Evolutionary conservation across 2,797 vertebrate species (phyloP).

Genomic region (Threskiornis aethiopicus): DNA sequence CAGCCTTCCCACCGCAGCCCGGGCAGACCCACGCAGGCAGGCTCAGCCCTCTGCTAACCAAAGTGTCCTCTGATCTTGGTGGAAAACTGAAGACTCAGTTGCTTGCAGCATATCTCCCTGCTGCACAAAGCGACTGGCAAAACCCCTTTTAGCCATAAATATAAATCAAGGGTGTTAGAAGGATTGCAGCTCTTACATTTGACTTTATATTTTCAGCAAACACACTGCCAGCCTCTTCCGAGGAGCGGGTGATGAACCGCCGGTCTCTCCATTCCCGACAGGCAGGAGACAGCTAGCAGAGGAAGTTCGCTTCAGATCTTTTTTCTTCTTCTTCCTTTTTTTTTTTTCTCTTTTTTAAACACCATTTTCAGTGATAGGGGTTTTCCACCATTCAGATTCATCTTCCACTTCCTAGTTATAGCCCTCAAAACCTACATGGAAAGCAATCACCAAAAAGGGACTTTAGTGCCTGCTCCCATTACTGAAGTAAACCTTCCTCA

Average conservation of each 20-base stretch:
- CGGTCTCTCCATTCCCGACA: not conserved
- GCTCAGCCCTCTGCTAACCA: not conserved
- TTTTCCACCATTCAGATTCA: conserved; percentile 2
- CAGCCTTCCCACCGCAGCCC: not conserved
- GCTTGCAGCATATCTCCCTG: accelerated
- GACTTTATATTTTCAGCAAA: not conserved
- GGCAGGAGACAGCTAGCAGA: not conserved
- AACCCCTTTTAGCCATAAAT: not conserved
- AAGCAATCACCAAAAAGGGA: not conserved
- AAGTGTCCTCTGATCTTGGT: accelerated
- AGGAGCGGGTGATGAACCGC: not conserved
- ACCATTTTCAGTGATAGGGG: not conserved
- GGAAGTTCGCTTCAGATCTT: not conserved
- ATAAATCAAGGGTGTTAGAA: not conserved
- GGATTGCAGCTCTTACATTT: accelerated
- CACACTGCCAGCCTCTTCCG: accelerated
- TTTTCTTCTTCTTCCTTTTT: not conserved
- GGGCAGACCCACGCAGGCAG: not conserved
- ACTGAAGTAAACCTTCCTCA: not conserved
- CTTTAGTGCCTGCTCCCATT: no score
- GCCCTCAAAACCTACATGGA: not conserved
- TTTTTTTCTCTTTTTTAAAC: not conserved
- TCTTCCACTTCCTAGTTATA: not conserved
- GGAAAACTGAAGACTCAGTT: not conserved
- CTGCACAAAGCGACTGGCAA: accelerated